phyloP scores from a whole-genome alignment of 2,797 vertebrate genomes.

The Halcyon leucocephala region DNA sequence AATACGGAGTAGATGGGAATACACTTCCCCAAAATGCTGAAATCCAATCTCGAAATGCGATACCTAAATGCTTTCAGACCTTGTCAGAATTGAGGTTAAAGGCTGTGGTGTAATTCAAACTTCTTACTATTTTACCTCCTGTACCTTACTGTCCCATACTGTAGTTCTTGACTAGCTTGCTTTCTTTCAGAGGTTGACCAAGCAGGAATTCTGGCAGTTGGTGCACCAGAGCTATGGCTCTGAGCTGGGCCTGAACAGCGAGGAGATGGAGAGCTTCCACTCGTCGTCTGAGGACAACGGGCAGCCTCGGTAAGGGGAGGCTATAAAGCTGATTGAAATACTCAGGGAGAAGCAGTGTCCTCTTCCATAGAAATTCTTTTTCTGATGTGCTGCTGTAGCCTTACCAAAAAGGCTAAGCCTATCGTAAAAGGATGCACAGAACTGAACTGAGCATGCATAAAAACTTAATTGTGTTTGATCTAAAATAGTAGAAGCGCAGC shows the following conservation, averaged over 20 bases:
- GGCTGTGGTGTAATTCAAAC: conserved; percentile 55
- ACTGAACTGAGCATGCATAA: not conserved
- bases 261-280: conserved; percentile 91
- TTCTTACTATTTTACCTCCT: conserved; percentile 31
- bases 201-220: conserved; percentile 89
- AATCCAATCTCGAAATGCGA: conserved; percentile 41
- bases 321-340: not conserved
- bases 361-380: not conserved
- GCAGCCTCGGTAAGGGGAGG: conserved; percentile 82
- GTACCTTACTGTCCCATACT: not conserved
- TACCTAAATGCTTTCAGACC: conserved; percentile 11
- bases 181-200: conserved; percentile 81
- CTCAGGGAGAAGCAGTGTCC: not conserved
- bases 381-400: not conserved
- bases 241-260: conserved; percentile 91
- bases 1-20: not conserved
- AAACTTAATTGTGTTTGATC: not conserved
- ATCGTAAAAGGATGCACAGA: not conserved
- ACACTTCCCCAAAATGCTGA: conserved; percentile 53
- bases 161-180: not conserved
- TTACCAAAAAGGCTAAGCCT: not conserved
- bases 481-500: not conserved
- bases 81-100: conserved; percentile 63
- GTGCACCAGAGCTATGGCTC: conserved; percentile 94
- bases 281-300: conserved; percentile 80